Base-by-base conservation (phyloP, 2,888 invertebrate genomes). In the Idaea dimidiata region DNA sequence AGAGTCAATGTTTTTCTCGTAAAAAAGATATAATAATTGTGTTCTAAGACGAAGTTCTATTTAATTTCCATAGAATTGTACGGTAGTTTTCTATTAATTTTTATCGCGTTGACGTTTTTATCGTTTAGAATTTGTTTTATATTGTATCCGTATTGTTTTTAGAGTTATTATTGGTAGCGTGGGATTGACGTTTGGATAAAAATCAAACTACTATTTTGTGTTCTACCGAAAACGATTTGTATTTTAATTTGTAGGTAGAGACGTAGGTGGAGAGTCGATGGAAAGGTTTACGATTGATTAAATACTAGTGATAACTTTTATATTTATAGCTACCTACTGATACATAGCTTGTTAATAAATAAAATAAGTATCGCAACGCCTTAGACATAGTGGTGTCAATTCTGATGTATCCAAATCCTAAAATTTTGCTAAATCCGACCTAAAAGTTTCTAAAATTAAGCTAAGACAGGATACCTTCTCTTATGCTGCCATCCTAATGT, bases 91-190 rank as follows among this genome's bases (percentile, higher is more conserved):
- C 74, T 73, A 79, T 74, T 79, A 76, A 80, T 78, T 80, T 78
- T 79, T 74, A 71, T 69, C 70, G 76, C 77, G 82, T 79, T 85
- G 86, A 88, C 84, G 80, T 85, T 88, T 89, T 89, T 89, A 91
- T 89, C 88, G 83, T 84, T 84, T 88, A 89, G 83, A 89, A 90
- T 91, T 81, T 84, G 86, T 86, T 85, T 82, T 76, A 79, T 77
- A 74, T 72, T 72, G 74, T 75, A 71, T 72, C 70, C 64, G 67
- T 59, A 63, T 68, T 66, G 72, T 72, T 64, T 63, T 66, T 62
- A 58, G 65, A 66, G 63, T 63, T 64, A 67, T 63, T 65, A 67
- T 65, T 67, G 65, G 67, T 65, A 67, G 65, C 66, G 62, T 67
- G 59, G 57, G 60, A 59, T 61, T 64, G 60, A 58, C 63, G 43